These are phyloP conservation scores for Sebastes cheni DNA, from an alignment of 2,797 vertebrate genomes.

Conservation along the genomic window DNA sequence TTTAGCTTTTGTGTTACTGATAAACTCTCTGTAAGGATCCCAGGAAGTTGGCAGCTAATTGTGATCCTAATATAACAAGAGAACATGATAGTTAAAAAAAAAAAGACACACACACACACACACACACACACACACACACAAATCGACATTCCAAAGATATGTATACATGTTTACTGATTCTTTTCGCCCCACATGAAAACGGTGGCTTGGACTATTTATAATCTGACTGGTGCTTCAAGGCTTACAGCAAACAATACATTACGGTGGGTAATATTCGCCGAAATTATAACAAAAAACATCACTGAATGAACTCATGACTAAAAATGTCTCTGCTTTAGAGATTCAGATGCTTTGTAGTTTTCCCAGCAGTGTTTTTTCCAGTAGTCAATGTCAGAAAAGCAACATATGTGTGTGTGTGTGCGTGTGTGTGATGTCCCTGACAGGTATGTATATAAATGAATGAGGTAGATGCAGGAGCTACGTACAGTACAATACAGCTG, in stretches of 20 bases:
- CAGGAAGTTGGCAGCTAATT: background rate
- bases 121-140: no score
- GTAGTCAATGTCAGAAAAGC: background rate
- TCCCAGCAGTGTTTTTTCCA: background rate
- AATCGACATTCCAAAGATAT: no score
- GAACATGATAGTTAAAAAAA: no score
- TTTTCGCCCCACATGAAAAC: background rate
- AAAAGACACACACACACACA: no score
- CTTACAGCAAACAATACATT: background rate
- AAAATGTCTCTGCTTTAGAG: background rate
- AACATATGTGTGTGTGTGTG: background rate
- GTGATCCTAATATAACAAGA: background rate
- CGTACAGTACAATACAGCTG: background rate
- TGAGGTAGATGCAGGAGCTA: background rate
- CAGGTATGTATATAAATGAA: no score
- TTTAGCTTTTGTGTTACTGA: background rate
- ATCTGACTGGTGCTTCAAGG: background rate
- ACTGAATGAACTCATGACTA: background rate
- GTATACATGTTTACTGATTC: background rate
- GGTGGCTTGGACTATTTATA: background rate
- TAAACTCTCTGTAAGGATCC: background rate
- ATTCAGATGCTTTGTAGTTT: background rate
- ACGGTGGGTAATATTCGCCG: background rate
- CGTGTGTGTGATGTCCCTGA: background rate
- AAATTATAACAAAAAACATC: background rate